phyloP scores from a whole-genome alignment of 2,113 vertebrate species.

The Pipa parva region DNA sequence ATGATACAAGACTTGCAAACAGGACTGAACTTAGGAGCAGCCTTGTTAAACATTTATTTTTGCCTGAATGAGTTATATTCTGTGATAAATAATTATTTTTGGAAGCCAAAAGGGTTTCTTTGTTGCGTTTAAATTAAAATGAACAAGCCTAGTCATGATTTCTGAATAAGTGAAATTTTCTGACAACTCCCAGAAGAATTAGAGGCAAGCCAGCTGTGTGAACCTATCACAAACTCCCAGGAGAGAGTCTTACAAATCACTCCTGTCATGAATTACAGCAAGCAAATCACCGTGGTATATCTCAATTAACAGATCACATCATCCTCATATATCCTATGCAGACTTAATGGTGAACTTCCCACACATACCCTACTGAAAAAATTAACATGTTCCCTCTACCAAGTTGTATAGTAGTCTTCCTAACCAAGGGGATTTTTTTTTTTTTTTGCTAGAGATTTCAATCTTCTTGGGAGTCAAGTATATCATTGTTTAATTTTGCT shows the following conservation, averaged over 20 bases:
- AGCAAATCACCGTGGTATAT: background rate
- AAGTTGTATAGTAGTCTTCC: no score
- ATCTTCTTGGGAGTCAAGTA: no score
- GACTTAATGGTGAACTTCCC: background rate
- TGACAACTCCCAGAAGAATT: background rate
- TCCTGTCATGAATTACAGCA: conserved; percentile 14
- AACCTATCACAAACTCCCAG: background rate
- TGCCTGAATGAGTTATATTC: no score
- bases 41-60: no score
- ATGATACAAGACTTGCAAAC: no score
- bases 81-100: no score
- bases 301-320: background rate
- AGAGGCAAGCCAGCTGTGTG: background rate
- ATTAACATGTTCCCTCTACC: no score
- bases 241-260: background rate
- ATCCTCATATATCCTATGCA: background rate
- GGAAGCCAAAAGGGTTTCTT: background rate
- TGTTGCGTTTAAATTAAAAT: background rate
- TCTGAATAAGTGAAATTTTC: conserved; percentile 1
- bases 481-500: background rate
- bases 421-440: no score
- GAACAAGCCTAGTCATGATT: background rate
- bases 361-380: no score
- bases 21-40: no score
- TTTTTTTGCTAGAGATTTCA: no score